Conservation (phyloP, 92 coral and sea anemone genomes). For the Pocillopora meandrina region DNA sequence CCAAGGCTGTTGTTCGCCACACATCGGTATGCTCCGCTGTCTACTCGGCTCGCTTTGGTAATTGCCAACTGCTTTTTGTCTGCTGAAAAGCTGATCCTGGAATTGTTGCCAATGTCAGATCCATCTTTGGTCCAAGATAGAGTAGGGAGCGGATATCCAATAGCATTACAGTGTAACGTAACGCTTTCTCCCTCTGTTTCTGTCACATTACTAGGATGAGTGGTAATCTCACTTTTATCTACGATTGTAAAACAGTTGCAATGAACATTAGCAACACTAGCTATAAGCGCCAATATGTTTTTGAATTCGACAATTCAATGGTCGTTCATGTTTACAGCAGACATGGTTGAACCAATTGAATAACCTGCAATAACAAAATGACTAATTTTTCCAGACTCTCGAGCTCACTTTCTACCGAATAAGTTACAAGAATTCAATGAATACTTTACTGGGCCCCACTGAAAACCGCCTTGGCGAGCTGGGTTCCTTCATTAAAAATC, state of each 20-base stretch:
- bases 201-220: slow-evolving; percentile 11
- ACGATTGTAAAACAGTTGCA: neutral
- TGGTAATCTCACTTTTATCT: slow-evolving; percentile 10
- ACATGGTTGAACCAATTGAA: no score
- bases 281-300: no score
- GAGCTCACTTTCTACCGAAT: no score
- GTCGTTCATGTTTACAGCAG: no score
- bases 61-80: neutral
- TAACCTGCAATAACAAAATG: no score
- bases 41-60: slow-evolving; percentile 23
- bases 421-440: no score
- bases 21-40: slow-evolving; percentile 35
- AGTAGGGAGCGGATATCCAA: slow-evolving; percentile 47
- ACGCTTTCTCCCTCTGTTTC: slow-evolving; percentile 23
- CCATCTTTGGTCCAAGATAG: slow-evolving; percentile 42
- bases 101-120: neutral
- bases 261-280: no score
- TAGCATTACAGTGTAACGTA: slow-evolving; percentile 34
- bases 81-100: neutral
- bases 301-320: no score
- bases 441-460: no score
- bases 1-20: slow-evolving; percentile 6
- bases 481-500: no score
- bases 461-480: no score
- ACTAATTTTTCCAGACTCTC: no score